Conservation (phyloP, 2,113 vertebrate species). For the Clarias gariepinus region DNA sequence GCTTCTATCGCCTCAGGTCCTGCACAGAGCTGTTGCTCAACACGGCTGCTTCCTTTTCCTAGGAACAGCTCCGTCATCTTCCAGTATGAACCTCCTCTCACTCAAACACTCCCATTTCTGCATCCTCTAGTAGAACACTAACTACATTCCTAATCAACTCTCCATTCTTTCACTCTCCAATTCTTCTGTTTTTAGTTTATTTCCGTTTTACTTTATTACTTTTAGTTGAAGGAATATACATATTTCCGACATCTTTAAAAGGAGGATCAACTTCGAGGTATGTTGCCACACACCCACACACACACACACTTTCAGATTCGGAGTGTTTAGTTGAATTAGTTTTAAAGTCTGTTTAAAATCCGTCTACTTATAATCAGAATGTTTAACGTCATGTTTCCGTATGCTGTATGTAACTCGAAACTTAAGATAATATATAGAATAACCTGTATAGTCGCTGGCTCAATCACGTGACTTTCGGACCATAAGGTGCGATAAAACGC, state of each 20-base stretch:
- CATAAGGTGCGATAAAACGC: not conserved
- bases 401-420: not conserved
- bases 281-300: too few species aligned
- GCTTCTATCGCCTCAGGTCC: not conserved
- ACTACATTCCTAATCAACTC: too few species aligned
- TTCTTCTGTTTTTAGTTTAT: not conserved
- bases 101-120: constrained; percentile 27
- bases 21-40: not conserved
- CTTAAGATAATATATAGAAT: not conserved
- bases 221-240: not conserved
- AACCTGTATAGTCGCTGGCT: not conserved
- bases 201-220: not conserved
- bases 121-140: not conserved
- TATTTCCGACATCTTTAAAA: not conserved
- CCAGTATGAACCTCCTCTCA: constrained; percentile 31
- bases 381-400: not conserved
- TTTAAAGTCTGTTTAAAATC: not conserved
- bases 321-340: not conserved
- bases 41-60: not conserved
- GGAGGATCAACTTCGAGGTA: not conserved
- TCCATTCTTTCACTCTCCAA: not conserved
- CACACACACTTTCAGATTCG: not conserved
- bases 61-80: constrained; percentile 27
- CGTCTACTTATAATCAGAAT: not conserved
- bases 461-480: not conserved